Percentiles rank a stretch among this genome's conserved stretches.
These are phyloP conservation scores for Nudaria mundana DNA, from an alignment of 2,888 invertebrate species.

Conservation along the genomic window DNA sequence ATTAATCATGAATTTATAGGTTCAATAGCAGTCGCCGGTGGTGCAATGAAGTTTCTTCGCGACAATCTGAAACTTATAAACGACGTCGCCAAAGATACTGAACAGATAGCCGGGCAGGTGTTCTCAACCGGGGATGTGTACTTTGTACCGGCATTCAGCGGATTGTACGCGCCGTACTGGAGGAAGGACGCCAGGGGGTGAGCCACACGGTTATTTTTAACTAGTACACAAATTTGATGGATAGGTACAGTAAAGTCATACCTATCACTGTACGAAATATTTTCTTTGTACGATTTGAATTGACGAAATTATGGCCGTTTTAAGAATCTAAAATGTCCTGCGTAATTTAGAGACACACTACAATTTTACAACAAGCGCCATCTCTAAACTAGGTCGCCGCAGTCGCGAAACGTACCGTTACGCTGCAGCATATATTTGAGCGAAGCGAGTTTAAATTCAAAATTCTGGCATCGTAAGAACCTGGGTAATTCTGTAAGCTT, in stretches of 20 bases:
- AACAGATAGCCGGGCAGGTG: slow-evolving; percentile 88
- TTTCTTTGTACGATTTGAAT: too few species aligned
- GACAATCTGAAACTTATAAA: slow-evolving; percentile 94
- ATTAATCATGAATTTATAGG: slow-evolving; percentile 77
- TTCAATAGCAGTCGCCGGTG: slow-evolving; percentile 95
- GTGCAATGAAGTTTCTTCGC: slow-evolving; percentile 95
- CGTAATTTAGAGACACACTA: neutral
- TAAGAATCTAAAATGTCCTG: too few species aligned
- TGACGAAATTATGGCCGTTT: too few species aligned
- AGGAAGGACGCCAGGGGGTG: slow-evolving; percentile 96
- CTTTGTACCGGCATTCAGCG: slow-evolving; percentile 98
- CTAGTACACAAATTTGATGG: too few species aligned
- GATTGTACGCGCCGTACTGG: slow-evolving; percentile 99
- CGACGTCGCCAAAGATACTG: slow-evolving; percentile 85
- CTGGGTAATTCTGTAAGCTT: too few species aligned
- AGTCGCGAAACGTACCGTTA: too few species aligned
- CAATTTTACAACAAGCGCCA: neutral
- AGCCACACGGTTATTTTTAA: slow-evolving; percentile 24
- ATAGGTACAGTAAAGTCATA: too few species aligned
- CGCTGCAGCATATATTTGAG: too few species aligned
- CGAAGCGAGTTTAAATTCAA: too few species aligned
- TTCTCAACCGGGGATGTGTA: slow-evolving; percentile 96
- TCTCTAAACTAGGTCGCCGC: too few species aligned
- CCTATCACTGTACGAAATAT: too few species aligned
- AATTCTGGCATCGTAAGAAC: too few species aligned